These are phyloP conservation scores for Montipora capitata DNA, from an alignment of 92 coral and sea anemone genomes.

Conservation along the genomic window DNA sequence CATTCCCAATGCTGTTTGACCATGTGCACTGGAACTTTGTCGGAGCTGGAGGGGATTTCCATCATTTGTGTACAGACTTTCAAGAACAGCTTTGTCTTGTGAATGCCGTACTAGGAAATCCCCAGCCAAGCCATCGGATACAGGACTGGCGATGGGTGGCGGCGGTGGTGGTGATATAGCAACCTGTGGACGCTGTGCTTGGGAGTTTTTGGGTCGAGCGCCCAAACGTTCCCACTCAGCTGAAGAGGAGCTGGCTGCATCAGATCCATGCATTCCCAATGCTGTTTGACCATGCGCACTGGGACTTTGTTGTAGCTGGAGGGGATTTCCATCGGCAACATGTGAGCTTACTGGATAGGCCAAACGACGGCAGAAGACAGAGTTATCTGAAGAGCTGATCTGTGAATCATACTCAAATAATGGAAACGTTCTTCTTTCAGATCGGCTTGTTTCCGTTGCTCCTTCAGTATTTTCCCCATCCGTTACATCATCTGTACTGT, in stretches of 20 bases:
- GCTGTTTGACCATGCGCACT: background rate
- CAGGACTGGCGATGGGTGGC: background rate
- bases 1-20: no score
- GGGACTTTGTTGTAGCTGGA: background rate
- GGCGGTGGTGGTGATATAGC: no score
- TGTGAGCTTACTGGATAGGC: no score
- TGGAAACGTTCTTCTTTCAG: background rate
- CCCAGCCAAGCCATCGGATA: slow-evolving; percentile 6
- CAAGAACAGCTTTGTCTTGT: slow-evolving; percentile 13
- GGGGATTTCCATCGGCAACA: no score
- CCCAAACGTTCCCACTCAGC: slow-evolving; percentile 17
- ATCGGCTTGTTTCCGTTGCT: background rate
- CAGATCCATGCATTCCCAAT: background rate
- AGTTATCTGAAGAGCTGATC: no score
- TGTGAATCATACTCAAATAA: background rate
- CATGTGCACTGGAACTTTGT: no score
- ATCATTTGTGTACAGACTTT: background rate
- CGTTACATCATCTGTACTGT: background rate
- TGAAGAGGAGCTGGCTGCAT: background rate
- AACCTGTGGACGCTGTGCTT: background rate
- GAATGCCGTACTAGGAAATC: slow-evolving; percentile 24
- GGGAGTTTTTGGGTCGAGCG: slow-evolving; percentile 30
- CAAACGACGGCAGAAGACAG: no score
- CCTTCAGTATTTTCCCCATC: background rate
- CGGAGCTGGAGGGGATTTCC: background rate